Base-by-base conservation (phyloP, 2,888 invertebrate genomes). In the Aleiodes testaceus region DNA sequence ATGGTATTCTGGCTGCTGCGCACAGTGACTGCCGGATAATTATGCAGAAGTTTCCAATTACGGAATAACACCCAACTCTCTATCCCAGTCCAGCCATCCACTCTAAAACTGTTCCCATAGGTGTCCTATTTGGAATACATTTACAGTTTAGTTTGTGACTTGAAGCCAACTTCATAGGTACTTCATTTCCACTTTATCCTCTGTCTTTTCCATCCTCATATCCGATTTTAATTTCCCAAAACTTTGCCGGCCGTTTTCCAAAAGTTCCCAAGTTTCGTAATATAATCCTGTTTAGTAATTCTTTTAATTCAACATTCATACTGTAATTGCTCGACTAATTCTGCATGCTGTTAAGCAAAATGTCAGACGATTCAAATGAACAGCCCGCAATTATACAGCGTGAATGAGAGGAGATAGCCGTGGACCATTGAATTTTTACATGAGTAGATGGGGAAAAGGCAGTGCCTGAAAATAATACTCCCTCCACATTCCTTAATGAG, bases 21-120 rank as follows among this genome's bases (percentile, higher is more conserved):
- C 59, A 44, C 63, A 65, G 70, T 74, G 75, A 75, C 69, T 71
- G 71, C n/a, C 65, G 78, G 77, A 82, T 81, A 82, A 81, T 82
- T 82, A 82, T 81, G 79, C 80, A 79, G 78, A 77, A 81, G 81
- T 80, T 81, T 82, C 81, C 81, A 82, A 82, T 82, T 82, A 81
- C 78, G 77, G 75, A 36, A 77, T 78, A 78, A 80, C 79, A 78
- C 78, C 74, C 73, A 72, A 79, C 59, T 36, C 59, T 30, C 36
- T 52, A 18, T 20, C 52, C 53, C 53, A 52, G 2, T 9, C 52
- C 20, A 5, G 30, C 55, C 55, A 30, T 14, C 55, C 47, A 30
- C 68, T 18, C 69, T 45, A 18, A 63, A 64, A 64, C 52, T 44
- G 16, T 6, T 69, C 64, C 64, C 64, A 55, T 65, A 65, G 64